phyloP scores from a whole-genome alignment of 92 coral and sea anemone species.

The Anthopleura xanthogrammica region DNA sequence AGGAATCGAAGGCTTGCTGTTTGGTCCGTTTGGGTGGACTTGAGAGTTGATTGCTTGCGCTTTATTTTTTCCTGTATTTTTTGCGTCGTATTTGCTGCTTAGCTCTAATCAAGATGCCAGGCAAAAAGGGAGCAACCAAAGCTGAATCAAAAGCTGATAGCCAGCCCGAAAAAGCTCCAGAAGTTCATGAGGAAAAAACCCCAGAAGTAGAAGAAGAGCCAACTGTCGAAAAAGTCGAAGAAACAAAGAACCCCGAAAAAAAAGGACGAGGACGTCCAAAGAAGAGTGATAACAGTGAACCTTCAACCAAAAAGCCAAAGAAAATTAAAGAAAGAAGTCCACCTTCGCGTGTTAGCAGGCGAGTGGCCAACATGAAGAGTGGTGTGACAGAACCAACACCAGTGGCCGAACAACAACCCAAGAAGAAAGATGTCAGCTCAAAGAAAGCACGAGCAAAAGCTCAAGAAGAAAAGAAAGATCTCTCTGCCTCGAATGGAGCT shows the following conservation, averaged over 20 bases:
- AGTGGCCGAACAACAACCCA: conserved; percentile 25
- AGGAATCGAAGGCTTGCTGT: conserved; percentile 31
- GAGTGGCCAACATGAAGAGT: conserved; percentile 67
- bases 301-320: conserved; percentile 61
- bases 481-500: conserved; percentile 37
- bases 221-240: conserved; percentile 21
- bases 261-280: conserved; percentile 66
- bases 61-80: conserved; percentile 28
- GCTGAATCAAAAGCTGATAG: conserved; percentile 39
- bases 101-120: conserved; percentile 42
- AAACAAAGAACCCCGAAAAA: conserved; percentile 40
- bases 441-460: conserved; percentile 30
- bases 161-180: conserved; percentile 17
- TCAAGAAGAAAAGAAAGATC: conserved; percentile 28
- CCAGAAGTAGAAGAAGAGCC: conserved; percentile 39
- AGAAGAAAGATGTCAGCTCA: conserved; percentile 28
- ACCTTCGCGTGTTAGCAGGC: conserved; percentile 56
- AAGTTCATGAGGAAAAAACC: conserved; percentile 46
- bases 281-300: conserved; percentile 50
- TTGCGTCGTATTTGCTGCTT: conserved; percentile 1
- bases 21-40: conserved; percentile 35
- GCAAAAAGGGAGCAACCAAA: conserved; percentile 51
- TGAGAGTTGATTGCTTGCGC: not conserved
- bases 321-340: conserved; percentile 41
- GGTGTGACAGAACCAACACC: conserved; percentile 53